These are phyloP conservation scores for Periplaneta americana DNA, from an alignment of 1,140 invertebrate species.

Conservation along the genomic window DNA sequence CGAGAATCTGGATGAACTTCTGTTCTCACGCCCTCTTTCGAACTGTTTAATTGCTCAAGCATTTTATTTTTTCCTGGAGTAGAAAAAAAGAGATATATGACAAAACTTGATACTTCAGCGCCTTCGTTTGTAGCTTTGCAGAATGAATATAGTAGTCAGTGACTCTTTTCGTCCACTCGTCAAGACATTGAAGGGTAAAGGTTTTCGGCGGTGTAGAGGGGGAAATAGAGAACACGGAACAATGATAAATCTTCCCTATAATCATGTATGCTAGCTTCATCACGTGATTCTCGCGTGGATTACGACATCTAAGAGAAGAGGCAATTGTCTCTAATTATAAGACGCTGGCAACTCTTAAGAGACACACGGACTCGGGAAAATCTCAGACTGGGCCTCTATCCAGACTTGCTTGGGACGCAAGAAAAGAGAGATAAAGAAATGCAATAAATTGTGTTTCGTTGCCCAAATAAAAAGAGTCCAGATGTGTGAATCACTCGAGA, in stretches of 20 bases:
- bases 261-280: no score
- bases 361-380: not conserved
- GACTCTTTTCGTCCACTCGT: not conserved
- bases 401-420: not conserved
- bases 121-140: not conserved
- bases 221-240: not conserved
- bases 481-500: not conserved
- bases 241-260: not conserved
- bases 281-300: not conserved
- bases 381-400: not conserved
- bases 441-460: not conserved
- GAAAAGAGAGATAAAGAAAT: not conserved
- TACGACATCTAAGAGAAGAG: not conserved
- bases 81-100: not conserved
- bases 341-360: not conserved
- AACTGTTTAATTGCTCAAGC: not conserved
- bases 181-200: not conserved
- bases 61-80: not conserved
- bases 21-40: slow-evolving; percentile 7
- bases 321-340: not conserved
- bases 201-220: not conserved
- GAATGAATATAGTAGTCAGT: not conserved
- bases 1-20: slow-evolving; percentile 1
- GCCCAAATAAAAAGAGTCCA: not conserved
- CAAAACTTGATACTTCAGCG: not conserved